Evolutionary conservation across 2,113 vertebrate genomes (phyloP).

Genomic region (Mungos mungo): DNA sequence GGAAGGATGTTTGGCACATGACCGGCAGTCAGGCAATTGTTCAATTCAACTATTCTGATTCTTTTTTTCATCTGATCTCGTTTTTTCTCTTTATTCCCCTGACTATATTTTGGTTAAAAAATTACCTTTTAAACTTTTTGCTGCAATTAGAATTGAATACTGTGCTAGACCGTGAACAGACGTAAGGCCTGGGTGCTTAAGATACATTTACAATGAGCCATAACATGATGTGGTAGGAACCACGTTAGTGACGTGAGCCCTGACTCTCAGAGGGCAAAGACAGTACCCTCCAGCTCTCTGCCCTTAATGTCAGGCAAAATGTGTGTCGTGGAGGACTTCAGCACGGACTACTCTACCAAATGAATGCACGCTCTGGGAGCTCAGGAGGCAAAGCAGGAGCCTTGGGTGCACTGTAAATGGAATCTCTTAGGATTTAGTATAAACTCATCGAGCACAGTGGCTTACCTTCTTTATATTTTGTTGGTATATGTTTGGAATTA

Average conservation of each 20-base stretch:
- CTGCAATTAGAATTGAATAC: not conserved
- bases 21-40: not conserved
- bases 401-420: not conserved
- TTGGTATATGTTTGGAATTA: not conserved
- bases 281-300: not conserved
- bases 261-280: not conserved
- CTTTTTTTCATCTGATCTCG: not conserved
- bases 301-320: not conserved
- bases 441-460: not conserved
- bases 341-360: not conserved
- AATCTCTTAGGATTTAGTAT: not conserved
- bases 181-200: not conserved
- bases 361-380: not conserved
- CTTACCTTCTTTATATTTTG: not conserved
- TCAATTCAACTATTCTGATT: not conserved
- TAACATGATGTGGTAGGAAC: not conserved
- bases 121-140: not conserved
- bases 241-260: not conserved
- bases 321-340: not conserved
- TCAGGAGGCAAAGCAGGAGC: not conserved
- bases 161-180: not conserved
- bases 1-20: not conserved
- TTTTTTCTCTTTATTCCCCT: not conserved
- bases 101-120: not conserved
- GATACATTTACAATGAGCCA: not conserved